Base-by-base conservation (phyloP, 2,113 vertebrate genomes). In the Plectropomus leopardus region DNA sequence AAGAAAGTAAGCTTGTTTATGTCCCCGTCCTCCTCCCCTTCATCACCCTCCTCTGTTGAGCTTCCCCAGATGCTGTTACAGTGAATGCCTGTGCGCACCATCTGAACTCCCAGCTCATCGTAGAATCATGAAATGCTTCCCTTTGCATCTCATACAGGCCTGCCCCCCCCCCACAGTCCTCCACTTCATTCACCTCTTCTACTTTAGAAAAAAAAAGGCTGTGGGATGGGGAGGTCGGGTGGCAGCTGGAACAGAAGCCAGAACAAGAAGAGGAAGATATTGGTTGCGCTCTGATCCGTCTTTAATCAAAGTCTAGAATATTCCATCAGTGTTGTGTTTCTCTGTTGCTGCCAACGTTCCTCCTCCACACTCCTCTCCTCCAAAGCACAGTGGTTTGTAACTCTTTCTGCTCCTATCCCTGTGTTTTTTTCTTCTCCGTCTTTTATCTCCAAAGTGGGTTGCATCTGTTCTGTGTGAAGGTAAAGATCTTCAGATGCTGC, bases 251-350 rank as follows among this genome's bases (percentile, higher is more conserved):
- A 78, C 54, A 66, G 79, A 82, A 42, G 30, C 26, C 58, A 69
- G 47, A 75, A 69, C 19, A 68, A 83, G 72, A 58, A 72, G 67
- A 72, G 21, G 24, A 75, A 40, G 76, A 70, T 17, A 14, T 30
- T 45, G 36, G 10, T 73, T 45, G 36, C 45, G 59, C 79, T 85
- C 59, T 85, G 77, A 75, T 88, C 60, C 2, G 16, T 60, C 32
- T 84, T 84, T 89, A 88, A 92, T 93, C 88, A 86, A 83, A 87
- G 72, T 69, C 23, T 7, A 51, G 73, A 86, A 76, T 86, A 86
- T 92, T 89, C 71, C 58, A 70, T 91, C 81, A 75, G 55, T 6
- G 11, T 50, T 66, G 61, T 77, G 50, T 83, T 44, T 75, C 68
- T 85, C 19, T 50, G 44, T 26, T 14, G 64, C 71, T 87, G 84